These are phyloP conservation scores for Paguma larvata DNA, from an alignment of 2,797 vertebrate species.

Conservation along the genomic window DNA sequence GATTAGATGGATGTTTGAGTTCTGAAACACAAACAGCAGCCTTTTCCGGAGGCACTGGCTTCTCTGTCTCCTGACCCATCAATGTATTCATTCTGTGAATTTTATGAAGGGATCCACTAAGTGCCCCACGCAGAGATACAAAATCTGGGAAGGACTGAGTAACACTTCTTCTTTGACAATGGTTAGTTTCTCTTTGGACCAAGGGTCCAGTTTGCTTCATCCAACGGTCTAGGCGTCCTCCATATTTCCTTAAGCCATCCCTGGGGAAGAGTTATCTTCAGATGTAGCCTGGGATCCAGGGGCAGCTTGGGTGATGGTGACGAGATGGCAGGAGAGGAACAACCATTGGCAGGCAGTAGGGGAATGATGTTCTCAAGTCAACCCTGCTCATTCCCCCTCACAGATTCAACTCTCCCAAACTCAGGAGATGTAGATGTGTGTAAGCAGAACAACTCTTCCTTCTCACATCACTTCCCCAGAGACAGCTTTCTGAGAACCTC, in stretches of 20 bases:
- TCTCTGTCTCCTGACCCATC: not conserved
- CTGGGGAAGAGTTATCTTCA: not conserved
- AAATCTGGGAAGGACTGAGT: not conserved
- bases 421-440: not conserved
- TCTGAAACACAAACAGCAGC: not conserved
- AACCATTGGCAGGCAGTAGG: not conserved
- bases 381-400: not conserved
- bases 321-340: not conserved
- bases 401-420: not conserved
- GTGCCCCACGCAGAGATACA: not conserved
- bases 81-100: not conserved
- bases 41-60: not conserved
- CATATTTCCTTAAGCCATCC: not conserved
- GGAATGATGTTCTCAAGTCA: not conserved
- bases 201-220: not conserved
- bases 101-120: not conserved
- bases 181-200: constrained; percentile 17
- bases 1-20: not conserved
- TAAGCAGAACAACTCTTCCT: not conserved
- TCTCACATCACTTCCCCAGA: not conserved
- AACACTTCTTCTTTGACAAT: not conserved
- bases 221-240: not conserved
- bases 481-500: not conserved
- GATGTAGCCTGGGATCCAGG: too few relatives aligned
- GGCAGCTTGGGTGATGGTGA: not conserved